A percentile compares a stretch with the other conserved stretches of the same genome.
These are phyloP conservation scores for Agrotis clavis DNA, from an alignment of 2,888 invertebrate genomes.

Conservation along the genomic window DNA sequence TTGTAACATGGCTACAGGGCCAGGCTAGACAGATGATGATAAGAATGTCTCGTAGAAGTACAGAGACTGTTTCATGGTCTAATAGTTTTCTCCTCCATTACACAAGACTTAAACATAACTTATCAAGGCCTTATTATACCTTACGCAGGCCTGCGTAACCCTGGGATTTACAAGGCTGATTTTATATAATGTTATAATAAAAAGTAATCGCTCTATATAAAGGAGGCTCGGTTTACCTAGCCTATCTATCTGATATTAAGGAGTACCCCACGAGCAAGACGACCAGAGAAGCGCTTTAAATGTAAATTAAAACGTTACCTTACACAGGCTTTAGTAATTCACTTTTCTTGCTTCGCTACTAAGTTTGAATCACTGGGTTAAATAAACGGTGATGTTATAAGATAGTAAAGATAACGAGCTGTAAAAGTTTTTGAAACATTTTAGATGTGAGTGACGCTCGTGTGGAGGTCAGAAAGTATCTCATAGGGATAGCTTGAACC, in stretches of 20 bases:
- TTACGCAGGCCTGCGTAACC: neutral
- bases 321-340: conserved; percentile 52
- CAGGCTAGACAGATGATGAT: too few relatives aligned
- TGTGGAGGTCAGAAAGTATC: too few relatives aligned
- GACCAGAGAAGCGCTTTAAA: conserved; percentile 51
- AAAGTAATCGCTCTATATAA: conserved; percentile 43
- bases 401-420: conserved; percentile 5
- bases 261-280: conserved; percentile 35
- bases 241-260: conserved; percentile 46
- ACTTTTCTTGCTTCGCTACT: conserved; percentile 46
- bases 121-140: too few relatives aligned
- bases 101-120: too few relatives aligned
- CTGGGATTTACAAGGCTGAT: neutral
- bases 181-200: conserved; percentile 26
- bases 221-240: conserved; percentile 29
- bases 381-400: neutral
- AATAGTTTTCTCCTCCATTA: too few relatives aligned
- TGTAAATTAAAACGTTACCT: conserved; percentile 61
- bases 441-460: too few relatives aligned
- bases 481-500: too few relatives aligned
- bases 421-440: neutral
- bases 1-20: too few relatives aligned
- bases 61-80: neutral
- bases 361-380: conserved; percentile 23
- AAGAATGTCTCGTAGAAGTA: neutral